Conservation (phyloP, 2,888 invertebrate species). For the Dioctria rufipes region DNA sequence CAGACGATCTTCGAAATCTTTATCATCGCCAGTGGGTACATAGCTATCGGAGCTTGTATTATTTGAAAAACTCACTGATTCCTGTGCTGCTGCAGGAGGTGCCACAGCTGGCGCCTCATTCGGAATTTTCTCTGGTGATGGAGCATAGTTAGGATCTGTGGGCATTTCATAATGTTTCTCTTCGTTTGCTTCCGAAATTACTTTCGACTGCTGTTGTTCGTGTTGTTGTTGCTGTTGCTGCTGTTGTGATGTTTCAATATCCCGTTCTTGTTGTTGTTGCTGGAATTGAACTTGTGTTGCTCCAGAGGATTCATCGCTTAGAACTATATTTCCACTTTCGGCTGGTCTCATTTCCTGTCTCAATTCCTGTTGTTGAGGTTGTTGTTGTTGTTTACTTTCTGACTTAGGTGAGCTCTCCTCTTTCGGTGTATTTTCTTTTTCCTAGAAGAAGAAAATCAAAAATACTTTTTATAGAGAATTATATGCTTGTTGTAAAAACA, state of each 20-base stretch:
- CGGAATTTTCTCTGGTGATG: conserved; percentile 32
- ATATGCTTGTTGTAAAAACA: no score
- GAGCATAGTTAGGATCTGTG: conserved; percentile 59
- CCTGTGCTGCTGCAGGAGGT: neutral
- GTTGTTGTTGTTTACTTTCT: neutral
- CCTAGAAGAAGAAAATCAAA: neutral
- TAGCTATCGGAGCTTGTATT: conserved; percentile 67
- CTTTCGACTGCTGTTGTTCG: conserved; percentile 29
- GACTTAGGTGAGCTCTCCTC: neutral
- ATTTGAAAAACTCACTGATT: conserved; percentile 63
- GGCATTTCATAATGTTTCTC: conserved; percentile 62
- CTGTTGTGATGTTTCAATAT: conserved; percentile 27
- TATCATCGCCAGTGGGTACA: conserved; percentile 68
- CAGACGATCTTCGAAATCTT: conserved; percentile 70
- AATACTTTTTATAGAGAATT: no score
- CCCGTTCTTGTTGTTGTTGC: conserved; percentile 59
- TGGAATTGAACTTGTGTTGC: conserved; percentile 43
- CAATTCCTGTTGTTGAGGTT: neutral
- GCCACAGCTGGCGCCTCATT: conserved; percentile 19
- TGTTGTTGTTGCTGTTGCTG: conserved; percentile 33
- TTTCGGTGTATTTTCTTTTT: neutral
- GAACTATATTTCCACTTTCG: conserved; percentile 8
- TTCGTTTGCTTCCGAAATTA: conserved; percentile 54
- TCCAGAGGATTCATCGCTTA: conserved; percentile 10
- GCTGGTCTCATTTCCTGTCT: conserved; percentile 20